phyloP scores from a whole-genome alignment of 1,140 invertebrate species.

The Drosophila repletoides region DNA sequence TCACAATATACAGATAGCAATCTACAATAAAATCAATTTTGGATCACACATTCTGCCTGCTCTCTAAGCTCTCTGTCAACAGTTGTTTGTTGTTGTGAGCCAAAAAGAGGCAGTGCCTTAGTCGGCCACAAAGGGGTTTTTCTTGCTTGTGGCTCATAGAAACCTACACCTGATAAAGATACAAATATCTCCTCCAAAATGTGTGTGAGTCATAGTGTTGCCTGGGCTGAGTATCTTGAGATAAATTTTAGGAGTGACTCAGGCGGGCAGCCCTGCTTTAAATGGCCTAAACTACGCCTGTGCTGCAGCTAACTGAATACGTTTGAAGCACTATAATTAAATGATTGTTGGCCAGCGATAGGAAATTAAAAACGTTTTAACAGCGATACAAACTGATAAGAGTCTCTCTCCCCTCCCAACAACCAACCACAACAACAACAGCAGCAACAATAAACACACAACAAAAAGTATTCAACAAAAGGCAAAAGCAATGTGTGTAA shows the following conservation, averaged over 20 bases:
- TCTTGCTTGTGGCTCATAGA: too few relatives aligned
- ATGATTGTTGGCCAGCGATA: slow-evolving; percentile 63
- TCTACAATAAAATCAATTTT: slow-evolving; percentile 50
- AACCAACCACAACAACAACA: slow-evolving; percentile 19
- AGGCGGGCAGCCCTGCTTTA: too few relatives aligned
- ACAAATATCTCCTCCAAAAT: background rate
- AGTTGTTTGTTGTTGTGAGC: background rate
- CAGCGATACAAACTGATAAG: slow-evolving; percentile 69
- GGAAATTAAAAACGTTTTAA: slow-evolving; percentile 77
- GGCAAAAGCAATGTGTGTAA: slow-evolving; percentile 31
- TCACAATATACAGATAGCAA: slow-evolving; percentile 32
- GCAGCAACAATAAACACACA: background rate
- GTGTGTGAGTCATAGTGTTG: slow-evolving; percentile 1
- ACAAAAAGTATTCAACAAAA: background rate
- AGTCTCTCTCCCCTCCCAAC: slow-evolving; percentile 23
- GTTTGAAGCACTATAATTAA: slow-evolving; percentile 71
- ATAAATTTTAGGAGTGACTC: too few relatives aligned
- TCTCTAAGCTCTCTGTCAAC: slow-evolving; percentile 17
- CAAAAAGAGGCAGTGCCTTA: slow-evolving; percentile 6
- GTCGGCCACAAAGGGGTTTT: background rate
- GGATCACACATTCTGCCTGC: slow-evolving; percentile 8
- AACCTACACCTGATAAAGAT: background rate
- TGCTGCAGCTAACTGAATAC: slow-evolving; percentile 44
- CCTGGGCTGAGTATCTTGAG: too few relatives aligned
- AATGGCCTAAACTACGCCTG: slow-evolving; percentile 7